phyloP scores from a whole-genome alignment of 1,140 invertebrate genomes.

The Pinna nobilis region DNA sequence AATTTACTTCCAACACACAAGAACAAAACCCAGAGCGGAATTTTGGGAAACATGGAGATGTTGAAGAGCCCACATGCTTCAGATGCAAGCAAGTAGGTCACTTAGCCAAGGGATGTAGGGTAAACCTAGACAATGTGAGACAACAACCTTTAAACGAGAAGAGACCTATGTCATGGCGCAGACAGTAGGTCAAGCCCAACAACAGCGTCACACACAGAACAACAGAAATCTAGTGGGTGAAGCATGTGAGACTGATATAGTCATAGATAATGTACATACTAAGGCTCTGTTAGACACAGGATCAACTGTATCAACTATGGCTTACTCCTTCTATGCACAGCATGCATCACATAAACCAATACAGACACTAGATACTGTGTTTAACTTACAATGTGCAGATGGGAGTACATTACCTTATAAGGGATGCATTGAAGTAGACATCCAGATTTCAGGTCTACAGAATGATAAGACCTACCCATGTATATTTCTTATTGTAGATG shows the following conservation, averaged over 20 bases:
- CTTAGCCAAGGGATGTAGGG: background rate
- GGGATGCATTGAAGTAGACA: conserved; percentile 44
- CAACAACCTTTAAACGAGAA: background rate
- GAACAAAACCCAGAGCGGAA: background rate
- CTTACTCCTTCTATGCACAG: background rate
- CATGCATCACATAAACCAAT: conserved; percentile 4
- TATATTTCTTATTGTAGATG: conserved; percentile 38
- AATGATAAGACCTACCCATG: background rate
- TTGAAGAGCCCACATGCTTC: background rate
- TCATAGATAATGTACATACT: background rate
- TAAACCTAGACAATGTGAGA: background rate
- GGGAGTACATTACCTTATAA: conserved; percentile 41
- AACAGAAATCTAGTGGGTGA: background rate
- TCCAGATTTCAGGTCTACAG: conserved; percentile 6
- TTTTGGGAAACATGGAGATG: background rate
- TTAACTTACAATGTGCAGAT: conserved; percentile 49
- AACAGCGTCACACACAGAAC: background rate
- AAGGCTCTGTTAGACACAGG: conserved; percentile 3
- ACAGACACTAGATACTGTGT: conserved; percentile 22
- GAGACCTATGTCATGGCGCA: background rate
- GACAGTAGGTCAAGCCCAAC: background rate
- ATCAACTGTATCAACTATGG: background rate
- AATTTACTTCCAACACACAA: background rate
- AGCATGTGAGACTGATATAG: background rate
- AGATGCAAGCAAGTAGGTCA: background rate